Evolutionary conservation across 1,140 invertebrate species (phyloP), one percentile per base, ranked within the genome.

Genomic region (Lordiphosa mommai): DNA sequence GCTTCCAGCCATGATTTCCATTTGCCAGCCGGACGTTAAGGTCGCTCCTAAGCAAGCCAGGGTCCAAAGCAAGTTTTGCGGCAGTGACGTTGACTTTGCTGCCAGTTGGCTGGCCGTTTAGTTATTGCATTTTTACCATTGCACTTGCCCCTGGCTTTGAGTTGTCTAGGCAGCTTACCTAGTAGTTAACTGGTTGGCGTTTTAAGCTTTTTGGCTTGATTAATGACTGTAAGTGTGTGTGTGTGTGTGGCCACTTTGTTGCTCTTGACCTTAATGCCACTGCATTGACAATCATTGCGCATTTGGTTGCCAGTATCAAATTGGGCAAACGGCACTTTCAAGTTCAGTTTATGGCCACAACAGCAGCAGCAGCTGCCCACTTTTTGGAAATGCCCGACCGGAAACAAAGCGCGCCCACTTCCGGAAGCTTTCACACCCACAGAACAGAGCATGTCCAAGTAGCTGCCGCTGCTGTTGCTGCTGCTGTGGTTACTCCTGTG

Each of bases 101-200:
- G 56, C 9, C 48, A 37, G 33, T 69, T 66, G 66, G 59, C 23
- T 57, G 34, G 47, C 47, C 61, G 36, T 57, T 27, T 52, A 60
- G 40, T 43, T 43, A 43, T 56, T 46, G 61, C 57, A 40, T 47
- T 65, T 33, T 56, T 57, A 67, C 71, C 76, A 71, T 51, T 84
- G 71, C 72, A 69, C 77, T 84, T 82, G 77, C 77, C 72, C 77
- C 77, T 82, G 77, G 77, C 77, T 84, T 82, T 82, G 72, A 82
- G 76, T 63, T 76, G 71, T 70, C 66, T 66, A 50, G 23, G 23
- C 23, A 27, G 66, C 64, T 58, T 44, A 48, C 40, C 51, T 55
- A 46, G 61, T 61, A 63, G 70, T 50, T 74, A 66, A 59, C 53
- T 58, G 9, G 60, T 52, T 60, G 20, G 47, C 48, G 46, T 13